Conservation (phyloP, 2,113 vertebrate species). For the Amblyornis subalaris region DNA sequence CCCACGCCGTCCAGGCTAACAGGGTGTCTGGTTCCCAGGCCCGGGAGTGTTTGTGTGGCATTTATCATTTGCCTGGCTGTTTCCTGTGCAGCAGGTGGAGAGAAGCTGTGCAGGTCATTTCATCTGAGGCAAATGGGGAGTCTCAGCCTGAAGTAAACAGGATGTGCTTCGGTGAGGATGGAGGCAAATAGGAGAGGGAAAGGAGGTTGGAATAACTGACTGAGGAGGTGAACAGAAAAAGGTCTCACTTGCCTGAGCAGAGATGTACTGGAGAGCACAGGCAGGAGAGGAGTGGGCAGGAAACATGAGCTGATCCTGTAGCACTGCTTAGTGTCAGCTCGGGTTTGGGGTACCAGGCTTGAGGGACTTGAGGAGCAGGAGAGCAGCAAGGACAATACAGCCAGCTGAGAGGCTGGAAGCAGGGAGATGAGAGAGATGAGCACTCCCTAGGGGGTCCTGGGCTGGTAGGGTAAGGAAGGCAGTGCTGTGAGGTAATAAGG, state of each 20-base stretch:
- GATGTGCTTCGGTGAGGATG: accelerated
- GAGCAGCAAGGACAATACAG: not conserved
- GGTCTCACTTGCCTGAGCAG: not conserved
- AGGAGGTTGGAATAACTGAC: not conserved
- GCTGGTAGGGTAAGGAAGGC: not conserved
- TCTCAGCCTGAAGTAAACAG: not conserved
- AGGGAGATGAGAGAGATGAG: not conserved
- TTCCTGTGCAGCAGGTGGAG: slow-evolving; percentile 28
- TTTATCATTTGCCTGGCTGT: not conserved
- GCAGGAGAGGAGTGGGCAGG: not conserved
- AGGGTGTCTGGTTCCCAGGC: not conserved
- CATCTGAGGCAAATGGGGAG: not conserved
- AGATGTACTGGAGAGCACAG: not conserved
- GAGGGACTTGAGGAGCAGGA: not conserved
- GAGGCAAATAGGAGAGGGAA: not conserved
- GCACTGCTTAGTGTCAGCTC: not conserved
- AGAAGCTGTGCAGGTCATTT: not conserved
- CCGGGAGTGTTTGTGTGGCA: not conserved
- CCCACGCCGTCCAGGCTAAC: not conserved
- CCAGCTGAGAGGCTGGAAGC: not conserved
- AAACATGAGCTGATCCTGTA: not conserved
- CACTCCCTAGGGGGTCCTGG: not conserved
- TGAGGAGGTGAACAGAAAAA: not conserved
- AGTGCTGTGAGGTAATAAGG: not conserved
- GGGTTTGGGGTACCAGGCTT: accelerated